Conservation (phyloP, 2,888 invertebrate species). For the Volucella bombylans region DNA sequence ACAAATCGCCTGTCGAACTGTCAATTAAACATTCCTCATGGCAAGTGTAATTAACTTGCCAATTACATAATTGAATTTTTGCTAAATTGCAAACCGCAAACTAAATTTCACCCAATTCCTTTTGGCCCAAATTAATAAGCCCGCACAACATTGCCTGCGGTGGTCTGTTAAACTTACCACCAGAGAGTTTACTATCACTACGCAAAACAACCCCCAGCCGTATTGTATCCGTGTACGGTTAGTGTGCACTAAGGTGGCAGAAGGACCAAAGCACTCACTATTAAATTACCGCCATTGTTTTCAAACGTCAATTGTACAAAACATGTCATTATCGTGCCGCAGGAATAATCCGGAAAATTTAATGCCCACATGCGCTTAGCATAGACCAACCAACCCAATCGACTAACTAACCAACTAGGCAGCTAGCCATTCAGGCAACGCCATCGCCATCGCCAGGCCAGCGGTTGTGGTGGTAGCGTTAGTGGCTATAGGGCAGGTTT, state of each 20-base stretch:
- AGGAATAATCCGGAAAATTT: conserved; percentile 73
- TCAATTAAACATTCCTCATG: conserved; percentile 69
- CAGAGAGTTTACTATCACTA: neutral
- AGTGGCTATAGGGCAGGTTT: conserved; percentile 10
- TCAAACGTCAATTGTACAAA: conserved; percentile 72
- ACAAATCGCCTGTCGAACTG: conserved; percentile 46
- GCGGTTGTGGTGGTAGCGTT: conserved; percentile 41
- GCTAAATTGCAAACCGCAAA: conserved; percentile 71
- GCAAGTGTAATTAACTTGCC: conserved; percentile 71
- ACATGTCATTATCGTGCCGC: conserved; percentile 74
- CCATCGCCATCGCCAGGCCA: conserved; percentile 31
- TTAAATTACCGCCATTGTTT: conserved; percentile 74
- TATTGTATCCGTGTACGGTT: neutral
- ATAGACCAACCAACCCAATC: conserved; percentile 5
- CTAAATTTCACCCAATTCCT: conserved; percentile 65
- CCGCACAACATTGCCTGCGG: conserved; percentile 33
- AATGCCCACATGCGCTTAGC: conserved; percentile 70
- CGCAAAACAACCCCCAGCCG: too few species aligned
- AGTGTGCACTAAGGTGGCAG: neutral
- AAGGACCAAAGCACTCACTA: conserved; percentile 54
- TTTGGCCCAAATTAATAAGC: conserved; percentile 59
- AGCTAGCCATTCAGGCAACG: neutral
- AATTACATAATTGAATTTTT: conserved; percentile 74
- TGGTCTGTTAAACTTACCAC: conserved; percentile 32
- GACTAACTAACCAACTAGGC: neutral